Evolutionary conservation across 1,140 invertebrate genomes (phyloP).

Genomic region (Gryllus bimaculatus): DNA sequence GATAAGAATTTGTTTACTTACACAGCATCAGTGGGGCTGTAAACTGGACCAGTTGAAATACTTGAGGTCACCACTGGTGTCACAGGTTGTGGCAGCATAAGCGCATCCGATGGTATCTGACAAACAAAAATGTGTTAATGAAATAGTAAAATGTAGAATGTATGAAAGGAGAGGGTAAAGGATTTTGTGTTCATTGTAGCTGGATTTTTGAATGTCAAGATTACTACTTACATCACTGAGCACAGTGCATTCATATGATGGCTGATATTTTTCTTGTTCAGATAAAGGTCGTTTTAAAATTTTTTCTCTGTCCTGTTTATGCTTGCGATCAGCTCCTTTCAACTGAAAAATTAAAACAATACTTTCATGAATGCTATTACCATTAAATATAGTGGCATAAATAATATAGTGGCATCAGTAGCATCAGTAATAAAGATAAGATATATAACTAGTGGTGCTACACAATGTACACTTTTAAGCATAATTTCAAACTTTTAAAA

Average conservation of each 20-base stretch:
- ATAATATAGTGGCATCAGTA: too few relatives aligned
- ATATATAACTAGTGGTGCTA: too few relatives aligned
- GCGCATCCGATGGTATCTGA: background rate
- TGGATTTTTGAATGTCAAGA: background rate
- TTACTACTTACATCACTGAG: slow-evolving; percentile 63
- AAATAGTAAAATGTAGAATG: background rate
- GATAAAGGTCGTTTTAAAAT: slow-evolving; percentile 73
- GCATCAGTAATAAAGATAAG: too few relatives aligned
- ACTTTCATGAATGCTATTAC: slow-evolving; percentile 8
- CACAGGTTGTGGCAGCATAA: background rate
- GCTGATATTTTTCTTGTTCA: slow-evolving; percentile 91
- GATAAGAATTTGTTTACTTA: background rate
- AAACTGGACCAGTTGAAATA: background rate
- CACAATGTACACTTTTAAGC: too few relatives aligned
- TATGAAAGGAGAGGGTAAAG: too few relatives aligned
- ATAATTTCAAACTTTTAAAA: too few relatives aligned
- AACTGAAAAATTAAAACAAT: slow-evolving; percentile 58
- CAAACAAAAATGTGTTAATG: background rate
- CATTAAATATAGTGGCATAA: background rate
- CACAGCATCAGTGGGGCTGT: background rate
- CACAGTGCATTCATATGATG: slow-evolving; percentile 90
- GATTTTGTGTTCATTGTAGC: too few relatives aligned
- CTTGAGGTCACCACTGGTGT: background rate
- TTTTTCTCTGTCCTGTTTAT: slow-evolving; percentile 94
- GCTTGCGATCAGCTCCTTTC: slow-evolving; percentile 93